Evolutionary conservation across 2,888 invertebrate genomes (phyloP).

Genomic region (Lagria hirta): DNA sequence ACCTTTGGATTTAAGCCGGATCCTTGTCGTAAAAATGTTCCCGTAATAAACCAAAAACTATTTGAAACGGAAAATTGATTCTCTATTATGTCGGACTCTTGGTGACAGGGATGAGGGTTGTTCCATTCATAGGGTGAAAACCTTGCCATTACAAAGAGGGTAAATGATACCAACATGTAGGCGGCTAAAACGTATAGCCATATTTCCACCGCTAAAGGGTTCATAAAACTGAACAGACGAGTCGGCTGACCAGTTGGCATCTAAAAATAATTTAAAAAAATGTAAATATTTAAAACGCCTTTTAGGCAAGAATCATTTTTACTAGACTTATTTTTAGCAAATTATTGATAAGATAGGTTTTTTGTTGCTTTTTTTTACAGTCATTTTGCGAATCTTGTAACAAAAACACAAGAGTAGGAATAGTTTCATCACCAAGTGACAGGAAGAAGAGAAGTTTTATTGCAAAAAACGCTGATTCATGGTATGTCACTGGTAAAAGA

Average conservation of each 20-base stretch:
- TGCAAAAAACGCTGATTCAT: too few relatives aligned
- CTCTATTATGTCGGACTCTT: slow-evolving; percentile 81
- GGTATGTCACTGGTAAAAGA: too few relatives aligned
- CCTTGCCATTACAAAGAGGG: slow-evolving; percentile 93
- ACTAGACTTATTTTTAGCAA: too few relatives aligned
- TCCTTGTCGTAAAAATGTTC: slow-evolving; percentile 84
- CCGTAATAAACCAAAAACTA: slow-evolving; percentile 88
- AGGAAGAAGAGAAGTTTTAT: too few relatives aligned
- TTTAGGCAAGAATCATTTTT: too few relatives aligned
- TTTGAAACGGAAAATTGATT: slow-evolving; percentile 97
- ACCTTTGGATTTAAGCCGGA: slow-evolving; percentile 83
- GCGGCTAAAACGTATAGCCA: slow-evolving; percentile 95
- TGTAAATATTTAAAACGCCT: too few relatives aligned
- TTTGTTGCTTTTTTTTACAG: too few relatives aligned
- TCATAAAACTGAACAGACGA: slow-evolving; percentile 91
- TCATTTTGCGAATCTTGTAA: too few relatives aligned
- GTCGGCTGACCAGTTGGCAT: slow-evolving; percentile 88
- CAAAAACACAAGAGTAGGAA: too few relatives aligned
- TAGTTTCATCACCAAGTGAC: too few relatives aligned
- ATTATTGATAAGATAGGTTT: too few relatives aligned
- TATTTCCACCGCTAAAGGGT: slow-evolving; percentile 93
- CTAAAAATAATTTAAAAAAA: slow-evolving; percentile 55
- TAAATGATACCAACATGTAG: slow-evolving; percentile 90
- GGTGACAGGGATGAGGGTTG: slow-evolving; percentile 76
- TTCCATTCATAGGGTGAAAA: slow-evolving; percentile 98